Evolutionary conservation across 2,113 vertebrate species (phyloP).

Genomic region (Centropus unirufus): DNA sequence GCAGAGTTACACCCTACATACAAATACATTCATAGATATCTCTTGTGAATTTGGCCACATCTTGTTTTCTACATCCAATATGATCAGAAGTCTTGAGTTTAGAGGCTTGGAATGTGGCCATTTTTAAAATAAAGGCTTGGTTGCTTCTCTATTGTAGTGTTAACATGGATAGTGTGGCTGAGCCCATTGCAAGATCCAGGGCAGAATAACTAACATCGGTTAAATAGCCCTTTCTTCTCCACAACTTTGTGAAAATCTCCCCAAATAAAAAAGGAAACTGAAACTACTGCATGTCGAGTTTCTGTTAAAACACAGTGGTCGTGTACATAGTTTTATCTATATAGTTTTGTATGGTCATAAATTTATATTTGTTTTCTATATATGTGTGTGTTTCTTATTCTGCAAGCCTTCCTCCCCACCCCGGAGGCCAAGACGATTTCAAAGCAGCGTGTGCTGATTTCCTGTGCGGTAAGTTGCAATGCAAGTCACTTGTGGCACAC

Average conservation of each 20-base stretch:
- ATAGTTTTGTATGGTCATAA: background rate
- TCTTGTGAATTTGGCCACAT: background rate
- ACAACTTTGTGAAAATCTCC: background rate
- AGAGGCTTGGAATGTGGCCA: background rate
- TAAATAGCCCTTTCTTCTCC: background rate
- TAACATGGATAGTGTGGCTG: background rate
- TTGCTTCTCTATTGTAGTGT: background rate
- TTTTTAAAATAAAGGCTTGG: background rate
- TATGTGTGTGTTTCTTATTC: background rate
- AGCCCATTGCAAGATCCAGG: background rate
- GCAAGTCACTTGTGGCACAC: background rate
- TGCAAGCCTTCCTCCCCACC: background rate
- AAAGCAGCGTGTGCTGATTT: background rate
- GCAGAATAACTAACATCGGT: background rate
- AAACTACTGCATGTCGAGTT: accelerated
- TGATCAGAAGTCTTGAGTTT: background rate
- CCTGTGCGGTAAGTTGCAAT: background rate
- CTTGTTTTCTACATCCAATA: background rate
- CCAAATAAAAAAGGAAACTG: background rate
- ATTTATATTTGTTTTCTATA: background rate
- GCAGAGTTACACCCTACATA: background rate
- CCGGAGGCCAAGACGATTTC: background rate
- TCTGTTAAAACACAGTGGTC: background rate
- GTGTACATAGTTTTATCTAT: background rate
- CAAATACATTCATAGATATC: background rate